These are phyloP conservation scores for Tamandua tetradactyla DNA, from an alignment of 2,797 vertebrate species.

Conservation along the genomic window DNA sequence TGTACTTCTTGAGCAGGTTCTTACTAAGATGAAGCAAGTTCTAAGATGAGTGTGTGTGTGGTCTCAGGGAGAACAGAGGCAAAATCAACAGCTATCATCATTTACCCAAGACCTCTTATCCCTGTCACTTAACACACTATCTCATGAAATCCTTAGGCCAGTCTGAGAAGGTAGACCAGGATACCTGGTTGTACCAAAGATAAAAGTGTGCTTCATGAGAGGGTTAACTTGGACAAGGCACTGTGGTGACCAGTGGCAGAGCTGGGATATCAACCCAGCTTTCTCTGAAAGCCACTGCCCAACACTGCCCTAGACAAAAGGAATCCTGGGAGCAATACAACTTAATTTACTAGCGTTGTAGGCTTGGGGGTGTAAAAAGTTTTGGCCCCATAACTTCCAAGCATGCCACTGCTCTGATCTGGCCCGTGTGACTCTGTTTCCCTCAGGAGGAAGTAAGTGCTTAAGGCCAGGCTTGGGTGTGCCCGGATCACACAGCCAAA, in stretches of 20 bases:
- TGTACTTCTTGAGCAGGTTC: too few relatives aligned
- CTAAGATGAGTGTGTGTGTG: too few relatives aligned
- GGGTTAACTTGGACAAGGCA: neutral
- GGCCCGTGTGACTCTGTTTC: neutral
- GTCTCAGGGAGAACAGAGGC: too few relatives aligned
- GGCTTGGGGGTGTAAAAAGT: neutral
- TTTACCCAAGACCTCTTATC: too few relatives aligned
- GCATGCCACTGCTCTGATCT: neutral
- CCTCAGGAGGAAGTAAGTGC: neutral
- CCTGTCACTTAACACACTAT: too few relatives aligned
- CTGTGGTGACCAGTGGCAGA: neutral
- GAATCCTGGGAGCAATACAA: fast-evolving
- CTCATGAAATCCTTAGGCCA: too few relatives aligned
- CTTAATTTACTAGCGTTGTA: neutral
- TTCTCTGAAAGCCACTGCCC: neutral
- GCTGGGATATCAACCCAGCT: neutral
- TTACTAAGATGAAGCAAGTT: too few relatives aligned
- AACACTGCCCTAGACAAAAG: neutral
- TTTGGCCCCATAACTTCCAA: neutral
- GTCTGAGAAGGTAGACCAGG: neutral
- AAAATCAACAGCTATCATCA: too few relatives aligned
- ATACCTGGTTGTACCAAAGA: neutral
- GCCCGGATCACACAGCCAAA: neutral
- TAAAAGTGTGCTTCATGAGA: neutral
- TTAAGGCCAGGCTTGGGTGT: neutral